Base-by-base conservation (phyloP, 2,113 vertebrate genomes). In the Melanocharis versteri region DNA sequence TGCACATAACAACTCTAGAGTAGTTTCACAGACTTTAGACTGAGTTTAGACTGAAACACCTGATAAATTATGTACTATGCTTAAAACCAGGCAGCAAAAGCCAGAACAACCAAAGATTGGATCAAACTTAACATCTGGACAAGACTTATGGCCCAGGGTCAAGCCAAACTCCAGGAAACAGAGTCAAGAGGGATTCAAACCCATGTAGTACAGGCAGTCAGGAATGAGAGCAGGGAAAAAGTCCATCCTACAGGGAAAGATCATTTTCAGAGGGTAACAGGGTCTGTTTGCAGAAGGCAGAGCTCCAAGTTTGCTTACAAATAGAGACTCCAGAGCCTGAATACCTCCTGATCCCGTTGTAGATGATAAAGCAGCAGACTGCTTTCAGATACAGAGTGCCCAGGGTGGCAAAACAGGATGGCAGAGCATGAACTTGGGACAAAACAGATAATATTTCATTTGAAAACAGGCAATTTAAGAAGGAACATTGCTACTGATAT, bases 401-500 rank as follows among this genome's bases (percentile, higher is more conserved):
- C 26, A n/a, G 11, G 13, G 30, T 28, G 18, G 11, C 22, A 44
- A 75, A 92, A 56, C 1, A 17, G 19, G 58, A 30, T 14, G 26
- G 14, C n/a, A 15, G 51, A 58, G 2, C 7, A n/a, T 10, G 26
- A 60, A 37, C n/a, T 24, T 64, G 44, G 44, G 17, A n/a, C 6
- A 48, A 48, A 66, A 60, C 2, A 40, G 18, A 2, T 4, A 79
- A 44, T 4, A 42, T 15, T 42, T 7, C 2, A 6, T 53, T 37
- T 44, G 7, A 6, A 70, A 79, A 31, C 11, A 37, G 13, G 7
- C 3, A 44, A 27, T 54, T 68, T 79, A 18, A 42, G 18, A 69
- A 79, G 6, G 3, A 45, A 4, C 0, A 0, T 21, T 37, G 21
- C 5, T 11, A 5, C 21, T 51, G 44, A 17, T 26, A 4, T 6